phyloP scores from a whole-genome alignment of 2,797 vertebrate species.

The Chelidonichthys spinosus region DNA sequence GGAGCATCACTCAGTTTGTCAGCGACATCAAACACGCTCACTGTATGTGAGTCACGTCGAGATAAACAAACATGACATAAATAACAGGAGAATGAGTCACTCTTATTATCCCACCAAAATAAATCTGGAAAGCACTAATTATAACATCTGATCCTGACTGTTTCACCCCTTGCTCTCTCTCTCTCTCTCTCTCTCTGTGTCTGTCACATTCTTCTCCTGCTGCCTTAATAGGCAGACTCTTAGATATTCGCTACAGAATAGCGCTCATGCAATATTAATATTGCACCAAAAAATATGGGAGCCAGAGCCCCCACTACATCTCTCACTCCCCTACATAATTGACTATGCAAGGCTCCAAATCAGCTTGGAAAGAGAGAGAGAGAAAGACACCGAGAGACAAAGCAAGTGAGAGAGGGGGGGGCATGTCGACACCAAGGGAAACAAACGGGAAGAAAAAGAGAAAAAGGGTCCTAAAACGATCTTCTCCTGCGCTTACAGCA shows the following conservation, averaged over 20 bases:
- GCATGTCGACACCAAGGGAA: slow-evolving; percentile 15
- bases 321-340: slow-evolving; percentile 84
- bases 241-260: slow-evolving; percentile 87
- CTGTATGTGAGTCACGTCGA: slow-evolving; percentile 67
- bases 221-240: slow-evolving; percentile 84
- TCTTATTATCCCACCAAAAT: slow-evolving; percentile 75
- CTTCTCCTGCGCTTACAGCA: slow-evolving; percentile 61
- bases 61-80: slow-evolving; percentile 80
- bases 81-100: slow-evolving; percentile 72
- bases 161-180: slow-evolving; percentile 57
- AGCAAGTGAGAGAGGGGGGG: slow-evolving; percentile 12
- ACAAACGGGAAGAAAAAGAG: slow-evolving; percentile 36
- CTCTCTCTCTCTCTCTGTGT: slow-evolving; percentile 43
- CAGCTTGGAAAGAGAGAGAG: slow-evolving; percentile 70
- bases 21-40: slow-evolving; percentile 60
- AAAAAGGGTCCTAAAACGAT: slow-evolving; percentile 64
- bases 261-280: slow-evolving; percentile 89
- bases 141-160: slow-evolving; percentile 74
- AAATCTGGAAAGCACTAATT: slow-evolving; percentile 80
- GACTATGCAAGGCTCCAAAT: slow-evolving; percentile 87
- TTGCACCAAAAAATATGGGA: slow-evolving; percentile 87
- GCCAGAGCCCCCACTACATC: slow-evolving; percentile 80
- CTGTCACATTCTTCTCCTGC: slow-evolving; percentile 72
- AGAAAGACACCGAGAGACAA: slow-evolving; percentile 57
- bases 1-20: slow-evolving; percentile 53